Evolutionary conservation across 2,888 invertebrate species (phyloP).

Genomic region (Pantelozetes paolii): DNA sequence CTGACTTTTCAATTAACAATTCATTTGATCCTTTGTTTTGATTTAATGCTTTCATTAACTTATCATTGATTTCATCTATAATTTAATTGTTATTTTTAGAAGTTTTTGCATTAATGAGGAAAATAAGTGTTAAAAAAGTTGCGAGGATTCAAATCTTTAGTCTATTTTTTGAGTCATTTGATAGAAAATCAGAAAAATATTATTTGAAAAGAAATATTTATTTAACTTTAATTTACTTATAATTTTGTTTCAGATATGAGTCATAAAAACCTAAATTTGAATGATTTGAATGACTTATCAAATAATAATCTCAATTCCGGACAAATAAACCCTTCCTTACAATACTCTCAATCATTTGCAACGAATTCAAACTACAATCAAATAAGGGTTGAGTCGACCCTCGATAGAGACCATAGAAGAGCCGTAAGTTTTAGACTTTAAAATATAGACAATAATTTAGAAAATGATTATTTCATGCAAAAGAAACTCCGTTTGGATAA

Average conservation of each 20-base stretch:
- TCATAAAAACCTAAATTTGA: neutral
- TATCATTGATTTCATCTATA: too few relatives aligned
- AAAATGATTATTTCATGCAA: slow-evolving; percentile 30
- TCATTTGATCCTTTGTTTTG: too few relatives aligned
- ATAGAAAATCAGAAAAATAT: too few relatives aligned
- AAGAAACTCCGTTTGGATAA: slow-evolving; percentile 46
- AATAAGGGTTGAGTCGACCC: slow-evolving; percentile 20
- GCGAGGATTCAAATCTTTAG: too few relatives aligned
- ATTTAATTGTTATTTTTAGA: too few relatives aligned
- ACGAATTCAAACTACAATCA: neutral
- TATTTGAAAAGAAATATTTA: too few relatives aligned
- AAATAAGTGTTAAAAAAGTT: too few relatives aligned
- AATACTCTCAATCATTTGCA: neutral
- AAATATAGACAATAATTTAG: neutral
- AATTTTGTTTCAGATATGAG: neutral
- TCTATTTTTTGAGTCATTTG: too few relatives aligned
- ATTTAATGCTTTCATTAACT: too few relatives aligned
- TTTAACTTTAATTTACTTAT: too few relatives aligned
- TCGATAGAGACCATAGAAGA: slow-evolving; percentile 35
- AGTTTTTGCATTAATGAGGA: too few relatives aligned
- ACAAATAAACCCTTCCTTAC: neutral
- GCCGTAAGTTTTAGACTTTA: slow-evolving; percentile 32
- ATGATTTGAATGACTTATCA: slow-evolving; percentile 19
- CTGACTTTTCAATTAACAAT: too few relatives aligned
- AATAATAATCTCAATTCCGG: slow-evolving; percentile 14